A percentile compares a stretch with the other conserved stretches of the same genome.
Conservation (phyloP, 2,797 vertebrate genomes). For the Benthosema pterotum region DNA sequence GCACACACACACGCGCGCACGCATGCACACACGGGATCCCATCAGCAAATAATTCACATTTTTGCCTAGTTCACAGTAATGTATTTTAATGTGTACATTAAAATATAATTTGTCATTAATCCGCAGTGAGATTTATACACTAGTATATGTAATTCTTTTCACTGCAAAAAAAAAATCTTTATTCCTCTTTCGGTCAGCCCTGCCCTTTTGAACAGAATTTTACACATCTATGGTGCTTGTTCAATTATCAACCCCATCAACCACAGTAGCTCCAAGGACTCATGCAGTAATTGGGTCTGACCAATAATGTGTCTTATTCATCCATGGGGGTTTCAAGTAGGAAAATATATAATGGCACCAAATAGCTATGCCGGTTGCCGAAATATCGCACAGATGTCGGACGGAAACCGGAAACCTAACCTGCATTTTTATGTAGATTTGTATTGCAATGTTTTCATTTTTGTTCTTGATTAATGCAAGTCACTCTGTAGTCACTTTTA, state of each 20-base stretch:
- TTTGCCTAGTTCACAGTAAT: conserved; percentile 21
- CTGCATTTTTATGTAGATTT: too few relatives aligned
- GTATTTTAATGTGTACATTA: conserved; percentile 22
- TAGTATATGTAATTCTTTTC: conserved; percentile 9
- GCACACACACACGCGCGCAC: conserved; percentile 19
- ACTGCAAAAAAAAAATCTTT: conserved; percentile 17
- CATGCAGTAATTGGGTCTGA: conserved; percentile 17
- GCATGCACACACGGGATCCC: conserved; percentile 12
- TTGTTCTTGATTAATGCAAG: too few relatives aligned
- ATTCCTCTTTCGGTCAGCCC: conserved; percentile 12
- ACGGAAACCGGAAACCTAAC: too few relatives aligned
- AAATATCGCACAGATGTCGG: too few relatives aligned
- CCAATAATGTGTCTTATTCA: conserved; percentile 4
- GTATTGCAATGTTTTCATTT: too few relatives aligned
- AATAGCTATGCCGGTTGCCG: neutral
- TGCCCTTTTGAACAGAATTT: neutral
- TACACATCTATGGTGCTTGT: conserved; percentile 1
- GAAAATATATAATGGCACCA: neutral
- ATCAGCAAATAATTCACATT: conserved; percentile 35
- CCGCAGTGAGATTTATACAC: conserved; percentile 34
- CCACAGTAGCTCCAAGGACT: neutral
- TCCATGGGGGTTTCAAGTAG: conserved; percentile 2
- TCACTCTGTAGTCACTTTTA: too few relatives aligned
- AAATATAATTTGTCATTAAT: conserved; percentile 15
- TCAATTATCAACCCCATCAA: neutral